Conservation (phyloP, 2,797 vertebrate species). For the Sebastes taczanowskii region DNA sequence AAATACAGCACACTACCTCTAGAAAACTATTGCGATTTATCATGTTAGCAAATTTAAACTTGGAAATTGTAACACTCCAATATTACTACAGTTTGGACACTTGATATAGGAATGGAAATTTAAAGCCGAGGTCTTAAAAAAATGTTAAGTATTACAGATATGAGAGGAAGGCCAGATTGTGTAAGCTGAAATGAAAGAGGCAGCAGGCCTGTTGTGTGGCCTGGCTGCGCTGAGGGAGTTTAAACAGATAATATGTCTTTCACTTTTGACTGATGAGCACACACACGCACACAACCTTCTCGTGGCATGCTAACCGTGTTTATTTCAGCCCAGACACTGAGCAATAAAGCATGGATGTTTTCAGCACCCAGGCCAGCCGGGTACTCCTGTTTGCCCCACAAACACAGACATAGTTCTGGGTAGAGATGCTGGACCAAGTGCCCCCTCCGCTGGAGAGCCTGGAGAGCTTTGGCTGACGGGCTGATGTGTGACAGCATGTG, state of each 20-base stretch:
- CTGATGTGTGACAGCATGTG: constrained; percentile 70
- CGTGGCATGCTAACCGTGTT: constrained; percentile 73
- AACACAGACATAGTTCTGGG: constrained; percentile 33
- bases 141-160: constrained; percentile 67
- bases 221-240: constrained; percentile 65
- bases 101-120: constrained; percentile 42
- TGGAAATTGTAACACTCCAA: not conserved
- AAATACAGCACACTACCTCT: not conserved
- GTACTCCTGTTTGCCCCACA: constrained; percentile 55
- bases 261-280: constrained; percentile 62
- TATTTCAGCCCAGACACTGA: constrained; percentile 63
- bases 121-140: constrained; percentile 36
- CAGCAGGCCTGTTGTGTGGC: constrained; percentile 74
- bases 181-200: constrained; percentile 55
- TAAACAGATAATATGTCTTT: constrained; percentile 80
- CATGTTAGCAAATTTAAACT: constrained; percentile 1
- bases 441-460: constrained; percentile 69
- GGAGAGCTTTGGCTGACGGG: constrained; percentile 65
- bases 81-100: not conserved
- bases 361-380: constrained; percentile 49
- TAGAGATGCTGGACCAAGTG: constrained; percentile 52
- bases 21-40: not conserved
- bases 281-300: constrained; percentile 39
- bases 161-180: constrained; percentile 59
- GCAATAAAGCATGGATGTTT: constrained; percentile 71